phyloP scores from a whole-genome alignment of 2,113 vertebrate genomes.

The Lipophrys pholis region DNA sequence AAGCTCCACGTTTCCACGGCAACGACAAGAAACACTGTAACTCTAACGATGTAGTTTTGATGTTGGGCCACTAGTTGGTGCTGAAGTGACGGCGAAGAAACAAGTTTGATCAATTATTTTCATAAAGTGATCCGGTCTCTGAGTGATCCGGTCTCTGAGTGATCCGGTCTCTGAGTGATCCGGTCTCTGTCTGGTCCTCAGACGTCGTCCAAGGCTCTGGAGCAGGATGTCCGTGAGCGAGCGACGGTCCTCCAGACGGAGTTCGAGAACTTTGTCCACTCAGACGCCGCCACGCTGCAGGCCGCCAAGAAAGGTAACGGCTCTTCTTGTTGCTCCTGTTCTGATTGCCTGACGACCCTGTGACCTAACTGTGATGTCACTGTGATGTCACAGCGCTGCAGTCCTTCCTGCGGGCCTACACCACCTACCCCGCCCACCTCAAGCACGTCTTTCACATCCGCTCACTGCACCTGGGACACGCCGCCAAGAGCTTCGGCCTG shows the following conservation, averaged over 20 bases:
- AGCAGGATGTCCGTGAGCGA: slow-evolving; percentile 87
- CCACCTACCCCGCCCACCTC: slow-evolving; percentile 89
- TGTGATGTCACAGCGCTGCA: slow-evolving; percentile 87
- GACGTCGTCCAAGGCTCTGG: slow-evolving; percentile 78
- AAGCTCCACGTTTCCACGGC: too few relatives aligned
- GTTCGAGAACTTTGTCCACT: slow-evolving; percentile 91
- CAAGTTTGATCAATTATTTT: too few relatives aligned
- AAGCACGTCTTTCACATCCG: slow-evolving; percentile 95
- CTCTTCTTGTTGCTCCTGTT: neutral
- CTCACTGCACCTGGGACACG: slow-evolving; percentile 91
- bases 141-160: too few relatives aligned
- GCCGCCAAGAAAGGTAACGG: slow-evolving; percentile 90
- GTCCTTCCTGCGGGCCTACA: slow-evolving; percentile 92
- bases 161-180: too few relatives aligned
- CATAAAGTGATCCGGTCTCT: too few relatives aligned
- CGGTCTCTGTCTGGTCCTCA: slow-evolving; percentile 47
- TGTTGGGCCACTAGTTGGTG: too few relatives aligned
- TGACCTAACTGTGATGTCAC: neutral
- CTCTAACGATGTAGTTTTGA: too few relatives aligned
- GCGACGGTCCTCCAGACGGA: slow-evolving; percentile 93
- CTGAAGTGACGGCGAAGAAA: too few relatives aligned
- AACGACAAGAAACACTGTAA: too few relatives aligned
- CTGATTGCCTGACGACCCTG: too few relatives aligned
- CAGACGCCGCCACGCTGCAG: slow-evolving; percentile 71
- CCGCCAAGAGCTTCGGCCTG: slow-evolving; percentile 95